Conservation (phyloP, 2,113 vertebrate genomes). For the Vidua chalybeata region DNA sequence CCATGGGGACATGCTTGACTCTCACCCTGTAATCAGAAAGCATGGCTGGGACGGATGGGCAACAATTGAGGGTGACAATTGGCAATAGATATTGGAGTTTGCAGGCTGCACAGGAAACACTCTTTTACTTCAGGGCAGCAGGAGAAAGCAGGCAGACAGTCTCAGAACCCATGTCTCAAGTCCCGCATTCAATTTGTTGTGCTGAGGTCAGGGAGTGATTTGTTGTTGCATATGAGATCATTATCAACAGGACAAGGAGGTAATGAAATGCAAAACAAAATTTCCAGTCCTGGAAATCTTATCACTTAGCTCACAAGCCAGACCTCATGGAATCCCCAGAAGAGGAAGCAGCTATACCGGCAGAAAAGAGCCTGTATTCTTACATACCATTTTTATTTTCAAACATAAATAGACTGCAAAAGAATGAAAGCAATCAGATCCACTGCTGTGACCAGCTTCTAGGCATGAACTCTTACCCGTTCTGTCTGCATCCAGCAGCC, state of each 20-base stretch:
- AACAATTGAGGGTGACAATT: not conserved
- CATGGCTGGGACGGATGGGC: not conserved
- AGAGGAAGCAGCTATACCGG: not conserved
- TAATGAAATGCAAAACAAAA: constrained; percentile 46
- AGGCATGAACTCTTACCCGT: not conserved
- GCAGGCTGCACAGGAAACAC: not conserved
- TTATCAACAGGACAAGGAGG: constrained; percentile 27
- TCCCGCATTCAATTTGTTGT: not conserved
- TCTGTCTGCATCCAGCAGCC: not conserved
- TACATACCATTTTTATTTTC: constrained; percentile 35
- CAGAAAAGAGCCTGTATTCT: constrained; percentile 11
- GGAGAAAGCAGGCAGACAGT: not conserved
- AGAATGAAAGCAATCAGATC: not conserved
- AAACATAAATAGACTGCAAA: constrained; percentile 24
- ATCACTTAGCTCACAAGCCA: constrained; percentile 18
- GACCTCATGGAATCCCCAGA: not conserved
- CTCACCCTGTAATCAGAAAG: not conserved
- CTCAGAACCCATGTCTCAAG: not conserved
- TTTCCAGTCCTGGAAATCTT: constrained; percentile 41
- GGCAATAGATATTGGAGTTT: not conserved
- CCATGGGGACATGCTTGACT: not conserved
- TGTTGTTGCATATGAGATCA: constrained; percentile 53
- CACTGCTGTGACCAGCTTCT: not conserved
- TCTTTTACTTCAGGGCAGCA: not conserved
- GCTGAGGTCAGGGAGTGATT: not conserved